A percentile compares a stretch with the other conserved stretches of the same genome.
These are phyloP conservation scores for Eustalomyia histrio DNA, from an alignment of 2,888 invertebrate genomes.

Conservation along the genomic window DNA sequence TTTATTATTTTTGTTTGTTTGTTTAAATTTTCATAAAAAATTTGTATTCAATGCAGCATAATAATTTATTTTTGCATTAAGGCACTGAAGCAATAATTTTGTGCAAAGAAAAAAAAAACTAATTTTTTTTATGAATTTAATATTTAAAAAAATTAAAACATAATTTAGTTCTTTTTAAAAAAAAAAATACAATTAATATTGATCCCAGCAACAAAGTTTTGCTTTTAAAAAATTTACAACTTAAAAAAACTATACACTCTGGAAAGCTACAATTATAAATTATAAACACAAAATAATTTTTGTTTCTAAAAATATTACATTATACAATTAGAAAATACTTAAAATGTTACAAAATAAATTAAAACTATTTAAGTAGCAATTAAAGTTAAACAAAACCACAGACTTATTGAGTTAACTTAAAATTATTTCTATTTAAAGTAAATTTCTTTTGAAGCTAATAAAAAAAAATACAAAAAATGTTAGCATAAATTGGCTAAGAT, in stretches of 20 bases:
- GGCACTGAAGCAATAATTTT: constrained; percentile 77
- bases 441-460: constrained; percentile 26
- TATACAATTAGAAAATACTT: constrained; percentile 10
- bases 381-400: constrained; percentile 62
- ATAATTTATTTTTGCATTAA: constrained; percentile 70
- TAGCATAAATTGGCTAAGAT: background rate
- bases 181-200: constrained; percentile 1
- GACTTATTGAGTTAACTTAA: constrained; percentile 59
- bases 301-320: constrained; percentile 37
- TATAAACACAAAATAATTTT: background rate
- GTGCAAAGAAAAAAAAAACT: constrained; percentile 72
- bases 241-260: constrained; percentile 35
- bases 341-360: constrained; percentile 35
- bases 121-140: constrained; percentile 57
- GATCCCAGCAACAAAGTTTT: constrained; percentile 61
- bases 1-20: constrained; percentile 21
- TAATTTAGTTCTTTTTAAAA: constrained; percentile 8
- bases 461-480: background rate
- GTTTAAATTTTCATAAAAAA: constrained; percentile 53
- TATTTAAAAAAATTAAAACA: constrained; percentile 1
- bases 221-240: constrained; percentile 35
- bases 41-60: constrained; percentile 64
- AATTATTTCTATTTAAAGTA: constrained; percentile 34
- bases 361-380: constrained; percentile 51
- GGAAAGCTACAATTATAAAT: constrained; percentile 18